Conservation (phyloP, 2,113 vertebrate species). For the Cichladusa arquata region DNA sequence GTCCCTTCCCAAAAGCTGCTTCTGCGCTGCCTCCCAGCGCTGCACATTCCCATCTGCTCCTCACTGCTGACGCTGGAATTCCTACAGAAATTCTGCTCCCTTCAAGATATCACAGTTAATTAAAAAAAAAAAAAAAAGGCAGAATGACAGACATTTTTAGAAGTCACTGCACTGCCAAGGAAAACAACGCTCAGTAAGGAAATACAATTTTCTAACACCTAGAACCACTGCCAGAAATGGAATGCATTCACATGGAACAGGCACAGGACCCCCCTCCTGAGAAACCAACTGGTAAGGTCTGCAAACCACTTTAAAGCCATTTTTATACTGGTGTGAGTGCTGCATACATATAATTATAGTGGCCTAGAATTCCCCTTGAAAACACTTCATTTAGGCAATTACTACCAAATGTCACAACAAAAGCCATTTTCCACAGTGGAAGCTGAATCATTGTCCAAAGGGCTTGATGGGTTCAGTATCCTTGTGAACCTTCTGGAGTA, state of each 20-base stretch:
- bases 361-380: not conserved
- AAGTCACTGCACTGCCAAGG: not conserved
- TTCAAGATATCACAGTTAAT: not conserved
- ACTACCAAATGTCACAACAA: not conserved
- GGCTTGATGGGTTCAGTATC: not conserved
- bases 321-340: not conserved
- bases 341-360: not conserved
- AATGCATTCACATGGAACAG: not conserved
- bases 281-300: not conserved
- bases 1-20: not conserved
- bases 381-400: not conserved
- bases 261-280: not conserved
- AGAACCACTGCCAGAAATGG: not conserved
- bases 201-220: not conserved
- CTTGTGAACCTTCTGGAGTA: not conserved
- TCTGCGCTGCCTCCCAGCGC: fast-evolving
- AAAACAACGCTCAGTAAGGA: not conserved
- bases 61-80: not conserved
- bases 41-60: fast-evolving
- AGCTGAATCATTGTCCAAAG: not conserved
- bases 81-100: not conserved
- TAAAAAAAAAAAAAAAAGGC: not conserved
- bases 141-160: not conserved
- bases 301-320: not conserved
- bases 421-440: not conserved